phyloP scores from a whole-genome alignment of 2,113 vertebrate species.

The Lonchura striata region DNA sequence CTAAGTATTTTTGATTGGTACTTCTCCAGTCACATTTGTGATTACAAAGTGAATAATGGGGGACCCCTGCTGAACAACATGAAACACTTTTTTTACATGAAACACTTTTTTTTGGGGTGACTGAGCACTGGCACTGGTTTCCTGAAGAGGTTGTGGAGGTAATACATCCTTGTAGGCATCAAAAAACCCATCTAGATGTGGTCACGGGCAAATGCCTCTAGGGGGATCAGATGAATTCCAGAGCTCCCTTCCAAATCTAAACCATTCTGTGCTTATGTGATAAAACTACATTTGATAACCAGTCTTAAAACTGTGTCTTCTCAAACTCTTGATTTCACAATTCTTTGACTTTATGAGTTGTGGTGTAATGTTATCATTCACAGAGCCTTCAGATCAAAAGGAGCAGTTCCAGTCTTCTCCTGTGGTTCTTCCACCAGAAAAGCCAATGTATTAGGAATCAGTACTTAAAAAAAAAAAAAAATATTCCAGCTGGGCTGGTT shows the following conservation, averaged over 20 bases:
- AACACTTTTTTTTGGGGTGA: too few species aligned
- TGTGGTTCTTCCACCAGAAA: background rate
- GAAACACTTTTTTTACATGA: background rate
- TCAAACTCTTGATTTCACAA: background rate
- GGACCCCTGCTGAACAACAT: background rate
- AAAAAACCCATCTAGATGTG: background rate
- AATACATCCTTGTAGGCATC: too few species aligned
- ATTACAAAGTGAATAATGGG: background rate
- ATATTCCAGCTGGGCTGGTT: fast-evolving
- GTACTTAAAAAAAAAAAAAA: background rate
- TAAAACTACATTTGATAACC: background rate
- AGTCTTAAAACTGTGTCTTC: background rate
- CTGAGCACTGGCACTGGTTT: background rate
- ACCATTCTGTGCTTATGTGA: background rate
- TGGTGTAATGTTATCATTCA: background rate
- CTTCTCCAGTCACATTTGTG: background rate
- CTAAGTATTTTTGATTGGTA: background rate
- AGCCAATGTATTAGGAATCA: background rate
- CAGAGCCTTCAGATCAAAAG: background rate
- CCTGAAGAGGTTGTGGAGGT: background rate
- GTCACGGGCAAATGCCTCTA: background rate
- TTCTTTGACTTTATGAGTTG: background rate
- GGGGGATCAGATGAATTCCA: background rate
- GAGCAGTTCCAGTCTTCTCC: background rate
- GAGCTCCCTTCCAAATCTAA: background rate